Evolutionary conservation across 2,113 vertebrate species (phyloP).

Genomic region (Lota lota): DNA sequence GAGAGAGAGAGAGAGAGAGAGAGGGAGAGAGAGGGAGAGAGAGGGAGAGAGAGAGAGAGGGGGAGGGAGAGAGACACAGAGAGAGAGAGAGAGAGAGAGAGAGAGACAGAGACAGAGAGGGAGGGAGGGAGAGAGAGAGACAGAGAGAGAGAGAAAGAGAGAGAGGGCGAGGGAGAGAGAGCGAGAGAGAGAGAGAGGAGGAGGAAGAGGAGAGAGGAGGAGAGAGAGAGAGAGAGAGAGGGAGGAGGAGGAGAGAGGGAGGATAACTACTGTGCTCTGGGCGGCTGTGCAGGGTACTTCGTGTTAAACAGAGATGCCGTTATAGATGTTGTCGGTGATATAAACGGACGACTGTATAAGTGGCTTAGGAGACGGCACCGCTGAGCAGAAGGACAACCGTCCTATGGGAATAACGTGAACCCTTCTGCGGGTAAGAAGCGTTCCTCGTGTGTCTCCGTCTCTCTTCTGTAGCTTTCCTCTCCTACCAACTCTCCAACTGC

Average conservation of each 20-base stretch:
- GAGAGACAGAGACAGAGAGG: neutral
- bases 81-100: neutral
- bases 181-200: too few species aligned
- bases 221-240: too few species aligned
- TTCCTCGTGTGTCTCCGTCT: neutral
- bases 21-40: too few species aligned
- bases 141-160: too few species aligned
- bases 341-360: constrained; percentile 7
- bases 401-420: constrained; percentile 11
- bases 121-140: too few species aligned
- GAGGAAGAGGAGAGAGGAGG: too few species aligned
- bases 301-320: constrained; percentile 2
- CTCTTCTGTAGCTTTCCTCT: constrained; percentile 12
- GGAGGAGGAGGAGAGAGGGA: too few species aligned
- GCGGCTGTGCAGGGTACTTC: too few species aligned
- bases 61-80: too few species aligned
- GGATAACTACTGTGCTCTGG: neutral
- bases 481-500: neutral
- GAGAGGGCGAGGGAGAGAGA: too few species aligned
- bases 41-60: too few species aligned
- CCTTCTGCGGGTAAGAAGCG: constrained; percentile 44
- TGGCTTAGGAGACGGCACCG: neutral
- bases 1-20: too few species aligned
- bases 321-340: constrained; percentile 36
- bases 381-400: constrained; percentile 7